Conservation (phyloP, 2,113 vertebrate genomes). For the Stomatorhinus ivindoensis region DNA sequence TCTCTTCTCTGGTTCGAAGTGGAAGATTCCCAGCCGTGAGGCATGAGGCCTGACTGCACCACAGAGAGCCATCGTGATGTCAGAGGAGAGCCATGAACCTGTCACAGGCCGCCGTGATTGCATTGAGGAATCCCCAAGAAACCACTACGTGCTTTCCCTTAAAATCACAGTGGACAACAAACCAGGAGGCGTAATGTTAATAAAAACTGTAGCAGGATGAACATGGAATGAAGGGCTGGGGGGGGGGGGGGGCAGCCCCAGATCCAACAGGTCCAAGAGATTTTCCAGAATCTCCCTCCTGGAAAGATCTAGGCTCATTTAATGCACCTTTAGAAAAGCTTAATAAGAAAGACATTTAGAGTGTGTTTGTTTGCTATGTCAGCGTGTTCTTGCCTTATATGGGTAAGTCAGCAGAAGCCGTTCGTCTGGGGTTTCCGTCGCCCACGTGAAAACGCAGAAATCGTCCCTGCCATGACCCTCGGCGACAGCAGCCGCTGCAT, state of each 20-base stretch:
- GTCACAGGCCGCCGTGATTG: not conserved
- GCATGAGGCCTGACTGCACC: constrained; percentile 37
- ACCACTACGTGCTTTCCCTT: not conserved
- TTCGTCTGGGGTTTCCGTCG: not conserved
- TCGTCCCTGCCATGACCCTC: not conserved
- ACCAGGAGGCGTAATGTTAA: not conserved
- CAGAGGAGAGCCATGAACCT: not conserved
- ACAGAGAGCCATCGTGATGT: constrained; percentile 18
- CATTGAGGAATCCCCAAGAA: not conserved
- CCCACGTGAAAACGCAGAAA: not conserved
- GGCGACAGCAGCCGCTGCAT: not conserved
- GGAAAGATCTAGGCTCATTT: not conserved
- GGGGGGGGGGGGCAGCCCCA: not conserved
- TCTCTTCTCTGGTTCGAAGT: constrained; percentile 15
- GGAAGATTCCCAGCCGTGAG: constrained; percentile 33
- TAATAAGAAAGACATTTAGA: not conserved
- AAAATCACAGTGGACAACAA: not conserved
- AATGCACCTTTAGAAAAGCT: not conserved
- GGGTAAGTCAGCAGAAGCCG: not conserved
- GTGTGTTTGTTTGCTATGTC: not conserved
- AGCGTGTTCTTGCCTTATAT: not conserved
- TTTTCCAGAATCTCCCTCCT: not conserved
- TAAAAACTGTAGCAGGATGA: not conserved
- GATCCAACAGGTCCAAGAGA: not conserved
- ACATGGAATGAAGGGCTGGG: not conserved